A percentile compares a stretch with the other conserved stretches of the same genome.
Evolutionary conservation across 2,113 vertebrate species (phyloP).

Genomic region (Miniopterus natalensis): DNA sequence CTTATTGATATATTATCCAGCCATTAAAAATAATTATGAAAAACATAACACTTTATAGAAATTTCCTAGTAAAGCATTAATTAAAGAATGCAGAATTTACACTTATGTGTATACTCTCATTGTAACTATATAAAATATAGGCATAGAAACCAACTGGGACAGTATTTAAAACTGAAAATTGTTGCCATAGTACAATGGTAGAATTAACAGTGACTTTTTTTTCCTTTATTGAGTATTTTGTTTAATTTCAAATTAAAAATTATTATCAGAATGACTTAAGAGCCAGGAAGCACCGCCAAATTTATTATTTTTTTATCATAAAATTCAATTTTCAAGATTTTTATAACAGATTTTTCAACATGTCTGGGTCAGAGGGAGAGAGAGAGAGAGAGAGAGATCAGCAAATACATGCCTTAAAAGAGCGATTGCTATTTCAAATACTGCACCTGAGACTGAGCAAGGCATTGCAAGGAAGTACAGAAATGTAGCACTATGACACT

Average conservation of each 20-base stretch:
- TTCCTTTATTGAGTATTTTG: slow-evolving; percentile 20
- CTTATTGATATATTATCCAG: background rate
- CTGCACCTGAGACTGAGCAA: background rate
- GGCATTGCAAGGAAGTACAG: background rate
- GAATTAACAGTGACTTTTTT: background rate
- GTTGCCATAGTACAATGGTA: background rate
- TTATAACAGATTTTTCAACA: background rate
- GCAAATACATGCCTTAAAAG: background rate
- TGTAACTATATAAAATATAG: slow-evolving; percentile 21
- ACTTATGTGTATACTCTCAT: background rate
- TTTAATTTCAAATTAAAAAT: slow-evolving; percentile 39
- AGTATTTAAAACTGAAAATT: slow-evolving; percentile 44
- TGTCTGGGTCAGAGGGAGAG: background rate
- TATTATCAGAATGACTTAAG: background rate
- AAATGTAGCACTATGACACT: background rate
- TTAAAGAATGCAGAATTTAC: slow-evolving; percentile 8
- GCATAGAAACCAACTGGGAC: background rate
- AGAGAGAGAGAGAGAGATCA: accelerated
- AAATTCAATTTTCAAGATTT: slow-evolving; percentile 52
- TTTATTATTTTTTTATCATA: slow-evolving; percentile 48
- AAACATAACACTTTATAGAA: background rate
- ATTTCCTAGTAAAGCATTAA: background rate
- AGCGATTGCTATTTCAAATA: slow-evolving; percentile 3
- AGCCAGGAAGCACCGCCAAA: background rate
- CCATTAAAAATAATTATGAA: slow-evolving; percentile 41